phyloP scores from a whole-genome alignment of 2,797 vertebrate species.

The Cossypha niveicapilla region DNA sequence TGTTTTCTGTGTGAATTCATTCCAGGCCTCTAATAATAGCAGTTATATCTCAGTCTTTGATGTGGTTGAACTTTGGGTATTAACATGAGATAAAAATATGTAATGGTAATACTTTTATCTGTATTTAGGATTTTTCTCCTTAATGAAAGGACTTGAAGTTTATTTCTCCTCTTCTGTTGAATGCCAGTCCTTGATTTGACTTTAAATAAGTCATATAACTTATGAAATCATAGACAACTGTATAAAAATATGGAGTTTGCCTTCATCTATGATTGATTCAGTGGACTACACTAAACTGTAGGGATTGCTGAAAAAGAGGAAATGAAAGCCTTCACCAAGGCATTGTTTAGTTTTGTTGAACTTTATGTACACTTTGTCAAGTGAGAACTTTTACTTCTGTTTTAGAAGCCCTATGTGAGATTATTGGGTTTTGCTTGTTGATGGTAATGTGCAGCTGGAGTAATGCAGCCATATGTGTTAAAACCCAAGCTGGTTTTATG shows the following conservation, averaged over 20 bases:
- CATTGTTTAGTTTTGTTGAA: background rate
- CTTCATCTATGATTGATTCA: background rate
- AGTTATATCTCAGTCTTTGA: background rate
- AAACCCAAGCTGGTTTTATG: background rate
- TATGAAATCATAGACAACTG: rapidly evolving
- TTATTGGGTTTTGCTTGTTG: background rate
- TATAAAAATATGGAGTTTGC: background rate
- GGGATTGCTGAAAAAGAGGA: background rate
- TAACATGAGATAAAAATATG: background rate
- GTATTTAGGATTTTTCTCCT: background rate
- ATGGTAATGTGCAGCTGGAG: background rate
- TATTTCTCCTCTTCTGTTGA: background rate
- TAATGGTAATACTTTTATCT: background rate
- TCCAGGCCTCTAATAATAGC: background rate
- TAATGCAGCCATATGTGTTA: background rate
- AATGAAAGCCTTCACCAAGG: background rate
- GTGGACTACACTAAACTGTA: rapidly evolving
- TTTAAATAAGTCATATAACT: rapidly evolving
- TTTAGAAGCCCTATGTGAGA: background rate
- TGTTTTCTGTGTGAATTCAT: background rate
- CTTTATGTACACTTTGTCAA: rapidly evolving
- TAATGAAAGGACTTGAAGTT: background rate
- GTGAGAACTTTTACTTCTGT: background rate
- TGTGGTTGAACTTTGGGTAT: background rate
- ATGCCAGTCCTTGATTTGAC: background rate